A percentile compares a stretch with the other conserved stretches of the same genome.
Conservation (phyloP, 2,113 vertebrate genomes). For the Centropus unirufus region DNA sequence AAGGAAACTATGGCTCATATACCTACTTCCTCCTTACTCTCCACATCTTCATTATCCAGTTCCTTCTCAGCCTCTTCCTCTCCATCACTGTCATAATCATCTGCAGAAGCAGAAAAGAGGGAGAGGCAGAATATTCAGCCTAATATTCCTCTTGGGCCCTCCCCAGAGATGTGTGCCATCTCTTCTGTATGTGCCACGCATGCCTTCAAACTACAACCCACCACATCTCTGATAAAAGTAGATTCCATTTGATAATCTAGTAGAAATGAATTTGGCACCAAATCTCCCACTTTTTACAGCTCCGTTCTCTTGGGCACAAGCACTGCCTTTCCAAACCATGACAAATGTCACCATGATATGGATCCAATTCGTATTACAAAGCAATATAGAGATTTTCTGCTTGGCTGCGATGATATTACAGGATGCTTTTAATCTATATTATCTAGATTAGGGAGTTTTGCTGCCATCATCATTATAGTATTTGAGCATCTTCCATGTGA, state of each 20-base stretch:
- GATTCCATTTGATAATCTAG: conserved; percentile 9
- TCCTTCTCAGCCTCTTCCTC: conserved; percentile 78
- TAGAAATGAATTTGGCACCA: conserved; percentile 18
- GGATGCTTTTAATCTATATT: conserved; percentile 55
- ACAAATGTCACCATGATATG: conserved; percentile 3
- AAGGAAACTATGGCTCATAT: background rate
- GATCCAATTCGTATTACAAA: conserved; percentile 42
- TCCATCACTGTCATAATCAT: conserved; percentile 76
- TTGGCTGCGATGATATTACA: conserved; percentile 43
- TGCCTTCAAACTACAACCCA: background rate
- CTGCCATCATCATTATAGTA: background rate
- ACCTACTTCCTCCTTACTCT: conserved; percentile 81
- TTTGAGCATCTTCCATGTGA: background rate
- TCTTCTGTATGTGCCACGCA: background rate
- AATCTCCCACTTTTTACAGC: background rate
- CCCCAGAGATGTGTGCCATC: accelerated
- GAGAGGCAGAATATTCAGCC: background rate
- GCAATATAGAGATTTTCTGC: conserved; percentile 49
- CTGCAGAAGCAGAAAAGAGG: conserved; percentile 38
- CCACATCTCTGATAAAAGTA: background rate
- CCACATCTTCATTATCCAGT: conserved; percentile 65
- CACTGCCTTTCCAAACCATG: background rate
- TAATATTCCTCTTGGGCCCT: background rate
- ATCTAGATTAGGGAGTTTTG: conserved; percentile 40
- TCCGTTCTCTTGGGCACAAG: background rate